phyloP scores from a whole-genome alignment of 35 echinoderm and acorn worm genomes.

The Lytechinus pictus region DNA sequence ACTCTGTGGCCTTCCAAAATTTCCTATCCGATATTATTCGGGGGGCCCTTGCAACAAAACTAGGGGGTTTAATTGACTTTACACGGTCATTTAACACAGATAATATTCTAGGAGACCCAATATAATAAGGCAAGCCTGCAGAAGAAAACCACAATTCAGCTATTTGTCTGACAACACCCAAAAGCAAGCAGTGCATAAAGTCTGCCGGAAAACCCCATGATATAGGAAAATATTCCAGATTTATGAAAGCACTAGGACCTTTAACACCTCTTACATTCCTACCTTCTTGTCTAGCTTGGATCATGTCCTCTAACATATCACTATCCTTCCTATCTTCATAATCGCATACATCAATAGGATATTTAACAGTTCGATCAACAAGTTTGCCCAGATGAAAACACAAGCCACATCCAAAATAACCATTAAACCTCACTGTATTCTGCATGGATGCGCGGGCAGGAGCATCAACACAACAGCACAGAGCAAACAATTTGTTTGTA shows the following conservation, averaged over 20 bases:
- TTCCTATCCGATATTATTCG: constrained; percentile 14
- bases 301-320: constrained; percentile 68
- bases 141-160: not conserved
- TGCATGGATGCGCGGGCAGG: constrained; percentile 64
- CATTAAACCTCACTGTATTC: constrained; percentile 70
- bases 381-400: constrained; percentile 80
- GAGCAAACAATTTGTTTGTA: constrained; percentile 63
- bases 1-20: constrained; percentile 82
- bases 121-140: not conserved
- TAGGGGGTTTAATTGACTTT: not conserved
- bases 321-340: constrained; percentile 64
- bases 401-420: constrained; percentile 66
- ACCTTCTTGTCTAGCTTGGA: constrained; percentile 39
- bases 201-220: constrained; percentile 75
- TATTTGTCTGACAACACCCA: not conserved
- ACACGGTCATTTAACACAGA: not conserved
- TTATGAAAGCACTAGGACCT: constrained; percentile 63
- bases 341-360: constrained; percentile 68
- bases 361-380: constrained; percentile 18
- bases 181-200: constrained; percentile 49
- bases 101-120: not conserved
- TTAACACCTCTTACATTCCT: constrained; percentile 67
- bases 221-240: constrained; percentile 63
- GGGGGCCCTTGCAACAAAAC: not conserved
- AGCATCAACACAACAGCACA: constrained; percentile 82